Base-by-base conservation (phyloP, 2,113 vertebrate species). In the Electrona antarctica region DNA sequence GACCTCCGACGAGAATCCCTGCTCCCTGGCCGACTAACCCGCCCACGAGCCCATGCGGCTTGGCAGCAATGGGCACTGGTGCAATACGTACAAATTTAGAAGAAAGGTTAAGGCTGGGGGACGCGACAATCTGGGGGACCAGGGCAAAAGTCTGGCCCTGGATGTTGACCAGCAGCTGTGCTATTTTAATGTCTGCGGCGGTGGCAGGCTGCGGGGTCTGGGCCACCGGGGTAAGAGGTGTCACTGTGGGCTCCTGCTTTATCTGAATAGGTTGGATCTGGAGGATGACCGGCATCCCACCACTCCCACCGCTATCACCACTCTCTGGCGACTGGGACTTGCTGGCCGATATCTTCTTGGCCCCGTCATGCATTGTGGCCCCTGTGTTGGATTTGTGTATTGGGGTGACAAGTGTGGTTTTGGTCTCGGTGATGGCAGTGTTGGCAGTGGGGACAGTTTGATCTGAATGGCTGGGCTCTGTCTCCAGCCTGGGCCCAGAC, bases 71-170 rank as follows among this genome's bases (percentile, higher is more conserved):
- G 65, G 97, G 97, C 54, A 98, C 96, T 0, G 97, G 96, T 11
- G 97, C 97, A 0, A 98, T 98, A 68, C 96, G 94, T n/a, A 98
- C 97, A 73, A 97, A 98, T 90, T 97, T 97, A 58, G 95, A 94
- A 41, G 95, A 90, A 69, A 94, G 81, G 81, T 91, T 95, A 79
- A 95, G 83, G 88, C 79, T 94, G 63, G 94, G 89, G 0, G 95
- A 95, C 61, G 95, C 95, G 65, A 96, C 81, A 66, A 95, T 87
- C 79, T 97, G 96, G 15, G 97, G 97, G 85, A 98, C 96, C 49
- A 98, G 94, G 1, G 96, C 94, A 70, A 97, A 98, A 0, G 96
- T 97, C 90, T 98, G 96, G 60, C 96, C 96, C 91, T 98, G 96
- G 81, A 98, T 97, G 88, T 95, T 97, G 85, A 97, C 95, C 48